These are phyloP conservation scores for Hycleus cichorii DNA, from an alignment of 1,140 invertebrate species.

Conservation along the genomic window DNA sequence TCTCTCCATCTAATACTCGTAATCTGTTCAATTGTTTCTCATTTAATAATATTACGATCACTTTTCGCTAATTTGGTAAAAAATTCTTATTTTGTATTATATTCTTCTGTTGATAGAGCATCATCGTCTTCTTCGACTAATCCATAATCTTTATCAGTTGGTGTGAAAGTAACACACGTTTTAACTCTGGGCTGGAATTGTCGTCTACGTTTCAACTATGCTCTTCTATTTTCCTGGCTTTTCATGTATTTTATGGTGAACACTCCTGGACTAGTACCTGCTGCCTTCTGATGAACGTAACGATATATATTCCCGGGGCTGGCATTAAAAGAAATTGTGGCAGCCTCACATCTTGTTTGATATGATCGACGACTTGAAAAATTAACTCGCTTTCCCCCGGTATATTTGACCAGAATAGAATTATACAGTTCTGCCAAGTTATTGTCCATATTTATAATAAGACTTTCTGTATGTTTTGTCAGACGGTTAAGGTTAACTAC, in stretches of 20 bases:
- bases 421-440: conserved; percentile 42
- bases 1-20: not conserved
- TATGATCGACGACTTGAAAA: conserved; percentile 29
- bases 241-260: not conserved
- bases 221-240: not conserved
- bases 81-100: not conserved
- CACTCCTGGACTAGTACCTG: not conserved
- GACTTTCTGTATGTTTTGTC: conserved; percentile 21
- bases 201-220: not conserved
- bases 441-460: conserved; percentile 38
- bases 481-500: conserved; percentile 1
- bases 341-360: conserved; percentile 26
- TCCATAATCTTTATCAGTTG: not conserved
- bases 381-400: conserved; percentile 39
- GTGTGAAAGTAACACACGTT: not conserved
- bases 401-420: conserved; percentile 31
- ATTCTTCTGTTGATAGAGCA: not conserved
- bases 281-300: not conserved
- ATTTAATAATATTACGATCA: not conserved
- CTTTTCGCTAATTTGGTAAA: not conserved
- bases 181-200: not conserved
- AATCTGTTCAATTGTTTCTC: not conserved
- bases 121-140: not conserved
- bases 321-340: conserved; percentile 33
- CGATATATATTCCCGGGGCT: not conserved